A percentile compares a stretch with the other conserved stretches of the same genome.
Evolutionary conservation across 2,797 vertebrate genomes (phyloP).

Genomic region (Dallia pectoralis): DNA sequence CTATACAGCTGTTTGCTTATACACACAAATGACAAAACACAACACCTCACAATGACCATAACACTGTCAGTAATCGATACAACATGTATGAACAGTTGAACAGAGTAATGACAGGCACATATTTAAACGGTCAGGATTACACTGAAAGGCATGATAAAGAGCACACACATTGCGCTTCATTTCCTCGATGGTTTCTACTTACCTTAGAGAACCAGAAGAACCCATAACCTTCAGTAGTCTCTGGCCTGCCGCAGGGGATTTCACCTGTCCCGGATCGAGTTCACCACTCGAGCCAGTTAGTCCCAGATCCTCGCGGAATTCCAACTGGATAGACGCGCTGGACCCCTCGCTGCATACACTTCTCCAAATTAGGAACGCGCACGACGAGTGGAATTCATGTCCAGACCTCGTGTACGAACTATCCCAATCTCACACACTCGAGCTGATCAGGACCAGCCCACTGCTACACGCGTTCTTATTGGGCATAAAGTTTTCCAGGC

Average conservation of each 20-base stretch:
- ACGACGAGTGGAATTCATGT: slow-evolving; percentile 75
- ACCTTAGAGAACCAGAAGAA: slow-evolving; percentile 62
- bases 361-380: slow-evolving; percentile 71
- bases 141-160: neutral
- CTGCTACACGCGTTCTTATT: slow-evolving; percentile 50
- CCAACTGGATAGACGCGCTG: slow-evolving; percentile 72
- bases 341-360: slow-evolving; percentile 72
- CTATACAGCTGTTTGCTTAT: neutral
- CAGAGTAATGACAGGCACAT: too few species aligned
- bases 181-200: slow-evolving; percentile 18
- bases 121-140: neutral
- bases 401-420: slow-evolving; percentile 50
- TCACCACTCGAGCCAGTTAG: slow-evolving; percentile 70
- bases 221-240: slow-evolving; percentile 45
- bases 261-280: slow-evolving; percentile 72
- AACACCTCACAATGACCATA: neutral
- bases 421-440: slow-evolving; percentile 62
- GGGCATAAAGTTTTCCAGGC: slow-evolving; percentile 35
- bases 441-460: slow-evolving; percentile 61
- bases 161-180: neutral
- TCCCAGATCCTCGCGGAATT: slow-evolving; percentile 69
- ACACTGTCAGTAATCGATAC: neutral
- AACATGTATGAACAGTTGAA: neutral
- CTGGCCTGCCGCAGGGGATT: slow-evolving; percentile 67
- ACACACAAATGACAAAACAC: neutral